phyloP scores from a whole-genome alignment of 1,140 invertebrate genomes.

The Drosophila sulfurigaster region DNA sequence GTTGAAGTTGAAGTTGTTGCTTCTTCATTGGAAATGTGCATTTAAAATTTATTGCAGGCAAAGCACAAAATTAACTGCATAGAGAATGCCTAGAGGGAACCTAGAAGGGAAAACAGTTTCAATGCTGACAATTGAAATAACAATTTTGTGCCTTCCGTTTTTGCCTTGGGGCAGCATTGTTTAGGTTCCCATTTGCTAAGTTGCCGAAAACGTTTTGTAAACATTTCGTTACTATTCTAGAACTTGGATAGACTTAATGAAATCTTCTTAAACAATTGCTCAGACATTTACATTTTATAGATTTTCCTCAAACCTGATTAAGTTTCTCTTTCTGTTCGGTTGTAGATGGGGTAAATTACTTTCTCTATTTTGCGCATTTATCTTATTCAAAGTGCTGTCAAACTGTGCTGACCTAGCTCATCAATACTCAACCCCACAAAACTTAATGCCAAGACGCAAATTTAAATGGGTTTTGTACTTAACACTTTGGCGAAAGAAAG shows the following conservation, averaged over 20 bases:
- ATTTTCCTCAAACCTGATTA: neutral
- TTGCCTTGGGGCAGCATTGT: conserved; percentile 13
- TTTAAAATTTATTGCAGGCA: conserved; percentile 80
- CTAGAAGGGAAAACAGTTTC: neutral
- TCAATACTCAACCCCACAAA: conserved; percentile 41
- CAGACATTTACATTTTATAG: conserved; percentile 1
- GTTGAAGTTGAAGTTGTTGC: conserved; percentile 33
- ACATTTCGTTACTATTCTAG: conserved; percentile 35
- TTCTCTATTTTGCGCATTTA: conserved; percentile 22
- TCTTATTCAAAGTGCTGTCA: conserved; percentile 22
- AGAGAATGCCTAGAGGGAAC: neutral
- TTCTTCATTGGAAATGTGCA: conserved; percentile 79
- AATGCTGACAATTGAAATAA: conserved; percentile 77
- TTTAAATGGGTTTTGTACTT: conserved; percentile 57
- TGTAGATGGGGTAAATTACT: conserved; percentile 4
- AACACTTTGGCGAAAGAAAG: conserved; percentile 32
- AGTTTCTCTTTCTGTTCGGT: conserved; percentile 2
- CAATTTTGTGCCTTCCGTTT: conserved; percentile 57
- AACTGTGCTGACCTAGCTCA: conserved; percentile 54
- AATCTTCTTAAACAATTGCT: conserved; percentile 38
- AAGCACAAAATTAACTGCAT: conserved; percentile 80
- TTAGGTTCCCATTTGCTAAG: conserved; percentile 31
- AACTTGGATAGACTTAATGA: conserved; percentile 23
- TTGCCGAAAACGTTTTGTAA: conserved; percentile 53
- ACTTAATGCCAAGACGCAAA: conserved; percentile 49